phyloP scores from a whole-genome alignment of 2,888 invertebrate species.

The Drosophila infuscata region DNA sequence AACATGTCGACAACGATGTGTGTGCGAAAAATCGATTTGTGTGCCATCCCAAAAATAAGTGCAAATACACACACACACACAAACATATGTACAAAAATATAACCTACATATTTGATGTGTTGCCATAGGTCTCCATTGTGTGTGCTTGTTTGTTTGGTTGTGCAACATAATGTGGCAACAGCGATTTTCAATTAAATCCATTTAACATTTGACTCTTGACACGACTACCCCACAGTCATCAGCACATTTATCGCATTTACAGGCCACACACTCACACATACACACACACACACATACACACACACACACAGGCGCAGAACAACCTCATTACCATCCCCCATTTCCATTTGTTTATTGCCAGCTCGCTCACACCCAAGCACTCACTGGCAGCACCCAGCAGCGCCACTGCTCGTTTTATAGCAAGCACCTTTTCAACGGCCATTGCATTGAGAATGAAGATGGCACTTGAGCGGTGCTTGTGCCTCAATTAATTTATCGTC shows the following conservation, averaged over 20 bases:
- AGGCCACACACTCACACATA: constrained; percentile 11
- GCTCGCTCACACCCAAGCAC: constrained; percentile 30
- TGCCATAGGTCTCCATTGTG: constrained; percentile 41
- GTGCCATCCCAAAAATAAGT: constrained; percentile 74
- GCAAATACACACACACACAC: constrained; percentile 30
- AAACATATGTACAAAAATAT: constrained; percentile 6
- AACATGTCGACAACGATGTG: constrained; percentile 55
- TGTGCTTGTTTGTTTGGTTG: constrained; percentile 47
- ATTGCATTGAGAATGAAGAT: constrained; percentile 56
- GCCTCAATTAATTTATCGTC: constrained; percentile 37
- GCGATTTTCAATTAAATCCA: constrained; percentile 71
- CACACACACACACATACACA: constrained; percentile 14
- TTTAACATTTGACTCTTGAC: constrained; percentile 69
- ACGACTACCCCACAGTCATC: constrained; percentile 36
- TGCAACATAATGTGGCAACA: constrained; percentile 70
- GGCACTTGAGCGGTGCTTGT: constrained; percentile 44
- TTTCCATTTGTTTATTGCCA: constrained; percentile 36
- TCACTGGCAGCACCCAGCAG: constrained; percentile 11
- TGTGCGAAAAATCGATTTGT: constrained; percentile 79
- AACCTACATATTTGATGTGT: constrained; percentile 48
- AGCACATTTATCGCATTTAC: constrained; percentile 40
- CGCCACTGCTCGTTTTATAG: constrained; percentile 59
- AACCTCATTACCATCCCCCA: constrained; percentile 60
- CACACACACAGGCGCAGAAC: constrained; percentile 16
- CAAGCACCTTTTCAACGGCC: constrained; percentile 58